Evolutionary conservation across 2,888 invertebrate species (phyloP).

Genomic region (Lysandra coridon): DNA sequence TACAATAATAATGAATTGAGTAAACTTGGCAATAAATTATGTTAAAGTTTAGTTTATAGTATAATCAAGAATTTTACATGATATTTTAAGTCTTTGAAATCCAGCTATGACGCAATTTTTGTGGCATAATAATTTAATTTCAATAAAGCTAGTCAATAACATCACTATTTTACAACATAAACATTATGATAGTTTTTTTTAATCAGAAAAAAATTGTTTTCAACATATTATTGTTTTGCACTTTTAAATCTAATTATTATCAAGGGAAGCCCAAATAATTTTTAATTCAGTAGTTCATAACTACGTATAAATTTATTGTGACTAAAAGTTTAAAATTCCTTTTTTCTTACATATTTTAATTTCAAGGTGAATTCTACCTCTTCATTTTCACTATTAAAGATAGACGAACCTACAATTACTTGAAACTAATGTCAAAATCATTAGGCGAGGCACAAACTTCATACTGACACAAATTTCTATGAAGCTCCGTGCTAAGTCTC

Average conservation of each 20-base stretch:
- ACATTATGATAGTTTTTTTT: not conserved
- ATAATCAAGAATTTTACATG: too few relatives aligned
- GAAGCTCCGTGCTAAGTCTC: too few relatives aligned
- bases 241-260: not conserved
- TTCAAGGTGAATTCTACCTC: not conserved
- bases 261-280: not conserved
- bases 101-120: not conserved
- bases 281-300: not conserved
- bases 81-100: not conserved
- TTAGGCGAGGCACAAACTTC: too few relatives aligned
- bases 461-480: too few relatives aligned
- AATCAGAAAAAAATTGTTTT: not conserved
- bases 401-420: too few relatives aligned
- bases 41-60: not conserved
- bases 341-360: not conserved
- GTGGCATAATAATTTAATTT: constrained; percentile 7
- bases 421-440: too few relatives aligned
- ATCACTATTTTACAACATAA: not conserved
- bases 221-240: not conserved
- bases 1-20: not conserved
- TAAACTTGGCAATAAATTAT: constrained; percentile 8
- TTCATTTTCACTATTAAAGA: not conserved
- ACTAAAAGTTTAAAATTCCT: not conserved
- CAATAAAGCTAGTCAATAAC: not conserved
- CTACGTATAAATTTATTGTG: not conserved